A percentile compares a stretch with the other conserved stretches of the same genome.
Evolutionary conservation across 2,113 vertebrate species (phyloP).

Genomic region (Siniperca knerii): DNA sequence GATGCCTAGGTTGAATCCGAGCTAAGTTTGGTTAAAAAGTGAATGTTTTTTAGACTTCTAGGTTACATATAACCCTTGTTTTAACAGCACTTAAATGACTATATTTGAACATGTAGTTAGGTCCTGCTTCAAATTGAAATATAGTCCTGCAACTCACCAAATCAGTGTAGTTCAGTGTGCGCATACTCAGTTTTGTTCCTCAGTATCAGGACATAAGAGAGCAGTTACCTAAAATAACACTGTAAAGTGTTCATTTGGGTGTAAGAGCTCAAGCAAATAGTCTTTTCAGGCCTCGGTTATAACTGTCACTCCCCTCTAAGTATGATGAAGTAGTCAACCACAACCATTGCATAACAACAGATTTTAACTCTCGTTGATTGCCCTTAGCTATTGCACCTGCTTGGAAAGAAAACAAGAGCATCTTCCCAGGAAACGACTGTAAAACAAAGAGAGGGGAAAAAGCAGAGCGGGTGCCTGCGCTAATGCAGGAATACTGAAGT

Average conservation of each 20-base stretch:
- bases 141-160: not conserved
- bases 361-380: not conserved
- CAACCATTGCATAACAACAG: not conserved
- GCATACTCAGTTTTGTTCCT: not conserved
- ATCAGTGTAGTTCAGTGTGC: not conserved
- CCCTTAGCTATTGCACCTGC: not conserved
- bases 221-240: not conserved
- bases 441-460: not conserved
- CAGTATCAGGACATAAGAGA: not conserved
- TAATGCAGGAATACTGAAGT: constrained; percentile 3
- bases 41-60: no score
- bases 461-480: not conserved
- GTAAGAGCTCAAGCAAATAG: not conserved
- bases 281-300: not conserved
- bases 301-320: not conserved
- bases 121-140: no score
- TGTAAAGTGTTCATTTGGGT: not conserved
- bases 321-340: not conserved
- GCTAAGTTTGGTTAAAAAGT: not conserved
- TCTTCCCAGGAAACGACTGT: not conserved
- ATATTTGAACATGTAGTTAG: no score
- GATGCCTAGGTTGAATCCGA: not conserved
- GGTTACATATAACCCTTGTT: not conserved
- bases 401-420: not conserved
- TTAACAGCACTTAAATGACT: not conserved